Evolutionary conservation across 37 sponge, comb jelly and placozoan genomes (phyloP), one percentile per base, ranked within the genome.

Genomic region (Axinella damicornis): DNA sequence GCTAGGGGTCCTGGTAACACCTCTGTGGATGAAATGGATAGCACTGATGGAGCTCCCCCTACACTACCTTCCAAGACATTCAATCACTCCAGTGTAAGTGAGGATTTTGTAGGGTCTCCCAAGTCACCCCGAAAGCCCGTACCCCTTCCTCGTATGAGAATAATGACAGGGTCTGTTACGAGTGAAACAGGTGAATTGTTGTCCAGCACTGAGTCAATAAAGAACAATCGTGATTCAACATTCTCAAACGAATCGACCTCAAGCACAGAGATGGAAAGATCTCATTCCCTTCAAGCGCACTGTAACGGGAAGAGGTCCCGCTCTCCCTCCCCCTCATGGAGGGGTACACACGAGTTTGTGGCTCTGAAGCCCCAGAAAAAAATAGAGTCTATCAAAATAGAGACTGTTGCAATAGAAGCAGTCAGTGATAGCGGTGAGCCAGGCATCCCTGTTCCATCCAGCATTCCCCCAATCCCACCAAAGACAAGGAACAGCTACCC

Each of bases 191-290:
- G 62, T n/a, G 79, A 64, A 65, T 39, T 78, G 2, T 41, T 19
- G 32, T 78, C 79, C 52, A 78, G 79, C 32, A 64, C 35, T 65
- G 79, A 77, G 0, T 77, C 57, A 5, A 16, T 40, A 20, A 24
- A 14, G 25, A 13, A 0, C 1, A 25, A 6, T 6, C 25, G 25
- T 9, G 65, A 78, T 6, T 35, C 21, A 17, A 6, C 65, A 19
- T 9, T 57, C 32, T 78, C 79, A 18, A 65, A 63, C 20, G 77
- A 19, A 1, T 76, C 77, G 2, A 60, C 18, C 12, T 59, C 61
- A 14, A 76, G 77, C 27, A 4, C 18, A 60, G 77, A 76, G 1
- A 21, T 78, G 28, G 27, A 30, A 12, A 41, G 33, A 65, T 78
- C 24, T 39, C 39, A 41, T 9, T 4, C 62, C 5, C 38, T 21